These are phyloP conservation scores for Choreutis nemorana DNA, from an alignment of 2,888 invertebrate species.

Conservation along the genomic window DNA sequence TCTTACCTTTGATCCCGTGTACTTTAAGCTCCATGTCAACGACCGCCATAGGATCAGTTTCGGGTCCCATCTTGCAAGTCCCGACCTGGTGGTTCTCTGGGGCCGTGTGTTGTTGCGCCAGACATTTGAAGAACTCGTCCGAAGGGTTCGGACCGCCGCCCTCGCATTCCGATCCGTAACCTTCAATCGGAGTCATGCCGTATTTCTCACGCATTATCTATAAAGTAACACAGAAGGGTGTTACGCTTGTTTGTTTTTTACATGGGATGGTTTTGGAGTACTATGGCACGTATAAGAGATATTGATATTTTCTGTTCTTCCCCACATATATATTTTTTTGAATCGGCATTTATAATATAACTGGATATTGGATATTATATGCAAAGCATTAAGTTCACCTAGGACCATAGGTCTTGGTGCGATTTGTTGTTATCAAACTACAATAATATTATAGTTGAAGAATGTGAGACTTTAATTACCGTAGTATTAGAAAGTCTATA, in stretches of 20 bases:
- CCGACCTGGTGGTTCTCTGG: constrained; percentile 87
- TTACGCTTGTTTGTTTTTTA: not conserved
- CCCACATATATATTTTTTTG: too few relatives aligned
- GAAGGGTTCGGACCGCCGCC: constrained; percentile 51
- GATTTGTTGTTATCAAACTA: too few relatives aligned
- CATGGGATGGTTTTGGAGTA: too few relatives aligned
- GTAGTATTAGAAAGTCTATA: constrained; percentile 66
- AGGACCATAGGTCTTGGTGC: too few relatives aligned
- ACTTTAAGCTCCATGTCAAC: constrained; percentile 74
- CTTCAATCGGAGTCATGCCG: constrained; percentile 55
- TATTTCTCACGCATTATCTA: constrained; percentile 64
- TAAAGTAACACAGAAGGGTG: too few relatives aligned
- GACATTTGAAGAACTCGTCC: constrained; percentile 81
- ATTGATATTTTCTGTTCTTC: too few relatives aligned
- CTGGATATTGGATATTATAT: too few relatives aligned
- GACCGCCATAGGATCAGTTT: constrained; percentile 74
- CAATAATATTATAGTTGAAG: too few relatives aligned
- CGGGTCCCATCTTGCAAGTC: constrained; percentile 84
- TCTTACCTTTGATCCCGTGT: constrained; percentile 66
- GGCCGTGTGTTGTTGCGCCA: constrained; percentile 73
- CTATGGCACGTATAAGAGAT: too few relatives aligned
- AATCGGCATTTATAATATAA: too few relatives aligned
- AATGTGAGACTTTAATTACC: too few relatives aligned
- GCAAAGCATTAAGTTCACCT: too few relatives aligned
- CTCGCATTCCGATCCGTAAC: constrained; percentile 56